These are phyloP conservation scores for Mesoligia furuncula DNA, from an alignment of 2,888 invertebrate species.

Conservation along the genomic window DNA sequence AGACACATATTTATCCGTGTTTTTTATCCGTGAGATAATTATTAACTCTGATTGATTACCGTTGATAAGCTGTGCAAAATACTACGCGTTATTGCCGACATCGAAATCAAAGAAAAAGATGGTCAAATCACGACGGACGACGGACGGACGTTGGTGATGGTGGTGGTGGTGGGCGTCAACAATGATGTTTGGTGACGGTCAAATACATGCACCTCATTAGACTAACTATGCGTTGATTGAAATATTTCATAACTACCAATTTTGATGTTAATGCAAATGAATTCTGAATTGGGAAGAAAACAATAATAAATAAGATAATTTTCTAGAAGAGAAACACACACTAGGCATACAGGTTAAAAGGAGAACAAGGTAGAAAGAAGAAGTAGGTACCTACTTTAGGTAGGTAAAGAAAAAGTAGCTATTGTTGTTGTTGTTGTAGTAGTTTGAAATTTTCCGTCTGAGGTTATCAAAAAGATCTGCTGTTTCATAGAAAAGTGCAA, in stretches of 20 bases:
- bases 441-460: too few species aligned
- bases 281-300: background rate
- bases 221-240: background rate
- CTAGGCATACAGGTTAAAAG: too few species aligned
- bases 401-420: background rate
- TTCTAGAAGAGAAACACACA: too few species aligned
- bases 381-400: too few species aligned
- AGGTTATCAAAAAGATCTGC: too few species aligned
- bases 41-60: slow-evolving; percentile 42
- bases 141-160: too few species aligned
- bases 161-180: background rate
- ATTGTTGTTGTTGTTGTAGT: too few species aligned
- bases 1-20: slow-evolving; percentile 43
- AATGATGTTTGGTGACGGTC: background rate
- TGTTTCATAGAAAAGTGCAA: too few species aligned
- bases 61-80: slow-evolving; percentile 21
- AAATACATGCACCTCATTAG: too few species aligned
- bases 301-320: background rate
- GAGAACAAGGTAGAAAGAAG: background rate
- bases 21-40: slow-evolving; percentile 25
- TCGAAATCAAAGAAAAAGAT: background rate
- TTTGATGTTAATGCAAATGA: background rate
- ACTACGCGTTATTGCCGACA: slow-evolving; percentile 15
- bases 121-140: too few species aligned
- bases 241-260: background rate